Evolutionary conservation across 2,113 vertebrate species (phyloP), one percentile per base, ranked within the genome.

Genomic region (Pseudonaja textilis): DNA sequence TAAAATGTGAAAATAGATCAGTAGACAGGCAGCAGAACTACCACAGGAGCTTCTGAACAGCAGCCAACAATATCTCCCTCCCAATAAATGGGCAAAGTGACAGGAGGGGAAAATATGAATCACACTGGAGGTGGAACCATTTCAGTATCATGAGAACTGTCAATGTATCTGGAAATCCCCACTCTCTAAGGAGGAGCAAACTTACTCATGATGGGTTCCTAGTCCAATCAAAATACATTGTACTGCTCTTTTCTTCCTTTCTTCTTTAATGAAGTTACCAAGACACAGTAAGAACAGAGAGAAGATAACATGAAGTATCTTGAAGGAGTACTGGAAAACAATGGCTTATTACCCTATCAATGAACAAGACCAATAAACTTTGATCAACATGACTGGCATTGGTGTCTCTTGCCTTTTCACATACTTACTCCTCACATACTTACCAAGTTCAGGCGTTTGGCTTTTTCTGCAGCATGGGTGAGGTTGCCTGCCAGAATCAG

Each of bases 401-500:
- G 29, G 12, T 6, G 23, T 20, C 52, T 45, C 34, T 56, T 85
- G 34, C 39, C 55, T 55, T 42, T 14, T 26, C 10, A 42, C 55
- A 91, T 18, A 26, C 11, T 25, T 85, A 14, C 5, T 50, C 23
- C 61, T 64, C 64, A 39, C 18, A 9, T 22, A 92, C 87, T 92
- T 18, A 89, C 52, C 87, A 89, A 54, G 26, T 14, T 26, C 52
- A 89, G 34, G 50, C 64, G 57, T 39, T 56, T 55, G 64, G 52
- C 18, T 89, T 55, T 92, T 64, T 89, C 52, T 92, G 91, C 91
- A 23, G 39, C 91, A 29, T 85, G 91, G 54, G 61, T 57, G 64
- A 92, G 64, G 25, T 89, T 56, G 18, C 39, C 91, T 7, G 87
- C 87, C 25, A 85, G n/a, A 12, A 89, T 55, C 87, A 92, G n/a